Conservation (phyloP, 2,797 vertebrate genomes). For the Phoebastria nigripes region DNA sequence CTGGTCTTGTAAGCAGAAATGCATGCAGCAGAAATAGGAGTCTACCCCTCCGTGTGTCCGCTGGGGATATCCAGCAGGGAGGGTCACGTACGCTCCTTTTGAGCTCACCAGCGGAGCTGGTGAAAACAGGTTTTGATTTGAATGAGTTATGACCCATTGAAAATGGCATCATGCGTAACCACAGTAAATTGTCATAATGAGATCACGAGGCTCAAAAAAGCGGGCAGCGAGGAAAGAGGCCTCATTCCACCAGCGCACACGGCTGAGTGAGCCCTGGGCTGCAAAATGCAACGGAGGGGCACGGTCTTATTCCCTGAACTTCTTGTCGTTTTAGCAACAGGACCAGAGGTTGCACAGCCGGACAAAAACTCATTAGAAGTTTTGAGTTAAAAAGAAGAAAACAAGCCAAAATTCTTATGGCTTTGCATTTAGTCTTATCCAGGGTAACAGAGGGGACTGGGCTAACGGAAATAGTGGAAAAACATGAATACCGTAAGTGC, state of each 20-base stretch:
- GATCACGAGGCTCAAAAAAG: constrained; percentile 33
- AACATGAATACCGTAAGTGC: background rate
- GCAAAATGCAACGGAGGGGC: background rate
- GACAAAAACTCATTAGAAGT: background rate
- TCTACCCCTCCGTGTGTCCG: background rate
- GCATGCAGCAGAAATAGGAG: background rate
- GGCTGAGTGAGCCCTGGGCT: background rate
- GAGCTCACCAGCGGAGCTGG: constrained; percentile 20
- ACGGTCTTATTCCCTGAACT: background rate
- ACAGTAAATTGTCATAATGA: constrained; percentile 58
- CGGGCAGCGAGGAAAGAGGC: background rate
- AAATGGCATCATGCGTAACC: constrained; percentile 48
- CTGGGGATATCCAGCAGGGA: constrained; percentile 44
- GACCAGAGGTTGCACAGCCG: background rate
- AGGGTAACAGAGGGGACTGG: background rate
- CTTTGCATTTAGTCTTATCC: background rate
- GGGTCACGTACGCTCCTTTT: background rate
- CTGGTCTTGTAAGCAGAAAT: background rate
- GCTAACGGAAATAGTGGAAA: background rate
- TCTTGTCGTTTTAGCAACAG: background rate
- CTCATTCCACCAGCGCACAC: background rate
- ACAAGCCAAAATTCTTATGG: background rate
- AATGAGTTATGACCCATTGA: constrained; percentile 60
- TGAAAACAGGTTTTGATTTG: constrained; percentile 63
- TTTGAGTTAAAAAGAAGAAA: background rate